Conservation (phyloP, 2,797 vertebrate species). For the Rhincodon typus region DNA sequence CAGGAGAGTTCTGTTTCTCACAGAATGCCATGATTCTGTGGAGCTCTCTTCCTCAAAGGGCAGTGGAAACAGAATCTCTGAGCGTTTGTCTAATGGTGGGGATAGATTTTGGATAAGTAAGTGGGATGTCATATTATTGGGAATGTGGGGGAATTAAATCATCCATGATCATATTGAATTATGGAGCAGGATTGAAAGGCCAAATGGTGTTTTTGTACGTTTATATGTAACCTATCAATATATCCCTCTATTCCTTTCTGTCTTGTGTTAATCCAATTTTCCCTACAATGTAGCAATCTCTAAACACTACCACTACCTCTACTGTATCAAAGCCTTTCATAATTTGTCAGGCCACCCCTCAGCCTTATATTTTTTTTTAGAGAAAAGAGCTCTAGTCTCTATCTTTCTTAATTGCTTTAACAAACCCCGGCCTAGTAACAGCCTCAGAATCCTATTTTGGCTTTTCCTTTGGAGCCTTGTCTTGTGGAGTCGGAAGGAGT, state of each 20-base stretch:
- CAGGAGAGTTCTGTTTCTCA: too few species aligned
- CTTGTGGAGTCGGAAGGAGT: not conserved
- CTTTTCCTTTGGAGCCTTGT: not conserved
- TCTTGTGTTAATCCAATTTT: not conserved
- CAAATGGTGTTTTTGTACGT: too few species aligned
- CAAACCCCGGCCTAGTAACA: not conserved
- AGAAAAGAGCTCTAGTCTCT: not conserved
- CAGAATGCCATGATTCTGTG: too few species aligned
- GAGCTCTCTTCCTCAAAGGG: too few species aligned
- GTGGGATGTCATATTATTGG: too few species aligned
- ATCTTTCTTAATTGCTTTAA: not conserved
- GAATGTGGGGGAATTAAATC: too few species aligned
- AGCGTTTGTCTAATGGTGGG: too few species aligned
- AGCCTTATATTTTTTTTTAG: not conserved
- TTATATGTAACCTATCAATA: too few species aligned
- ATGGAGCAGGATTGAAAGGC: too few species aligned
- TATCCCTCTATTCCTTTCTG: not conserved
- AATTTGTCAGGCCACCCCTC: not conserved
- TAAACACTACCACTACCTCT: not conserved
- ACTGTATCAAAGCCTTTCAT: not conserved
- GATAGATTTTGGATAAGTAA: too few species aligned
- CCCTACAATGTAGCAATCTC: not conserved
- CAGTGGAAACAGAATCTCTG: too few species aligned
- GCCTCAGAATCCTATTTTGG: not conserved
- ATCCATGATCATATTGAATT: too few species aligned